Evolutionary conservation across 2,797 vertebrate genomes (phyloP).

Genomic region (Crocodylus rhombifer): DNA sequence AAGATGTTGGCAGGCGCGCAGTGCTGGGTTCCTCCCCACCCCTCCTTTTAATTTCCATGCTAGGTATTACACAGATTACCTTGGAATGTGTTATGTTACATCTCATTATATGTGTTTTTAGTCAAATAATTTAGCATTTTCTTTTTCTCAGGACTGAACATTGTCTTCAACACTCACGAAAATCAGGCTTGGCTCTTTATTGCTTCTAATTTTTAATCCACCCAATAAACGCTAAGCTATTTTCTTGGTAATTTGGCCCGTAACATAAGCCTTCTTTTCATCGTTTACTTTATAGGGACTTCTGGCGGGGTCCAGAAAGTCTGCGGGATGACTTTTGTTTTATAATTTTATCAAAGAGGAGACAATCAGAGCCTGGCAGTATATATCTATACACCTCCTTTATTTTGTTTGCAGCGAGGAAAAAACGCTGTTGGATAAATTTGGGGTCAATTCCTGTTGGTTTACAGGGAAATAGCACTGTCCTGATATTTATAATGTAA

Average conservation of each 20-base stretch:
- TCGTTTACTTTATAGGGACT: neutral
- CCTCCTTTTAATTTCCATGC: constrained; percentile 42
- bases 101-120: constrained; percentile 53
- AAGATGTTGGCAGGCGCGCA: neutral
- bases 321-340: neutral
- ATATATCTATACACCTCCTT: neutral
- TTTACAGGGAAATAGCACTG: neutral
- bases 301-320: neutral
- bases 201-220: neutral
- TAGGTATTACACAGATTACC: constrained; percentile 48
- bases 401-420: constrained; percentile 56
- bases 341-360: neutral
- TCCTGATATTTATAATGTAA: neutral
- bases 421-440: constrained; percentile 29
- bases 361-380: neutral
- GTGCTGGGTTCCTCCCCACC: constrained; percentile 1
- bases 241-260: constrained; percentile 3
- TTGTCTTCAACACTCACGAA: constrained; percentile 34
- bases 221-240: neutral
- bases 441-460: neutral
- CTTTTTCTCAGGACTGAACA: constrained; percentile 51
- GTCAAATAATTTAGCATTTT: constrained; percentile 66
- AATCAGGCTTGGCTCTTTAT: constrained; percentile 24
- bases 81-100: constrained; percentile 42
- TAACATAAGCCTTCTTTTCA: rapidly evolving